These are phyloP conservation scores for Alosa alosa DNA, from an alignment of 2,113 vertebrate species.

Conservation along the genomic window DNA sequence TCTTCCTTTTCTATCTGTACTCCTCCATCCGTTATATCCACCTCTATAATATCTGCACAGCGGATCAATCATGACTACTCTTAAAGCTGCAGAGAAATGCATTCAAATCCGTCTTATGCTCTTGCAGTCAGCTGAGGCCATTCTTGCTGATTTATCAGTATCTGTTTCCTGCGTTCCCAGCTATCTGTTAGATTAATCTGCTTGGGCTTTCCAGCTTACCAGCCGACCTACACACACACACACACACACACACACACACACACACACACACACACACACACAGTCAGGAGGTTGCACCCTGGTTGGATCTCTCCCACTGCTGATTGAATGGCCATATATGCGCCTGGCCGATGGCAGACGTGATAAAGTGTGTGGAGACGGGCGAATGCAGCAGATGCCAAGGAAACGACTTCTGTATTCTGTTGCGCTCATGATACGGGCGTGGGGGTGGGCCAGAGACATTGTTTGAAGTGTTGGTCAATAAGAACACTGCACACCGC, in stretches of 20 bases:
- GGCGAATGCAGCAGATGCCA: not conserved
- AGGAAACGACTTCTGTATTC: conserved; percentile 27
- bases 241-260: not conserved
- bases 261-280: too few relatives aligned
- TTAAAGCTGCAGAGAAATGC: not conserved
- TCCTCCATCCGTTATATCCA: not conserved
- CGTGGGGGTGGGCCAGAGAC: conserved; percentile 11
- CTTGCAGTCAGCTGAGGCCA: not conserved
- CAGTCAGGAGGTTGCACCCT: not conserved
- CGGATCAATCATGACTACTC: not conserved
- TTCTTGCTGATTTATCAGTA: not conserved
- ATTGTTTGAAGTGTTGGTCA: conserved; percentile 37
- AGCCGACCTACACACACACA: not conserved
- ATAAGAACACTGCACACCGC: conserved; percentile 17
- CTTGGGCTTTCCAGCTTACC: not conserved
- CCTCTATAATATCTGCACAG: too few relatives aligned
- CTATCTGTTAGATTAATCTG: not conserved
- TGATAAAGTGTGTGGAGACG: conserved; percentile 17
- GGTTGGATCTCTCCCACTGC: not conserved
- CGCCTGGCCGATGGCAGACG: conserved; percentile 27
- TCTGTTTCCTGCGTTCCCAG: not conserved
- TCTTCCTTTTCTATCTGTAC: too few relatives aligned
- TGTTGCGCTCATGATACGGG: conserved; percentile 4
- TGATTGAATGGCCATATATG: conserved; percentile 20
- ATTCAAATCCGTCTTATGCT: not conserved